These are phyloP conservation scores for Nothoprocta perdicaria DNA, from an alignment of 2,113 vertebrate genomes.

Conservation along the genomic window DNA sequence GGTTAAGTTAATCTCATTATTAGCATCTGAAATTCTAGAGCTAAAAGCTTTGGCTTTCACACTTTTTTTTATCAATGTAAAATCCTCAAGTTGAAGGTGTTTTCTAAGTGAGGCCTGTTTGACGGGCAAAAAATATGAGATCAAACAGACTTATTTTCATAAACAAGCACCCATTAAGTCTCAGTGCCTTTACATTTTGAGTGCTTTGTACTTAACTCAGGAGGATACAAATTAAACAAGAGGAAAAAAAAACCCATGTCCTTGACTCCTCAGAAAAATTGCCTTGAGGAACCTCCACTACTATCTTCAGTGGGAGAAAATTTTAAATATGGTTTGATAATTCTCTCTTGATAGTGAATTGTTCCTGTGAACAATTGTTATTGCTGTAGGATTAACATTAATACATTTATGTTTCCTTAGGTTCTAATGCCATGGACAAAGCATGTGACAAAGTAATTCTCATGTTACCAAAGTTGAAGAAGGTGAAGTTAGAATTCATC, in stretches of 20 bases:
- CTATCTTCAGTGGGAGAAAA: background rate
- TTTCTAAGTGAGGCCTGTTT: background rate
- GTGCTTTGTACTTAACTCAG: background rate
- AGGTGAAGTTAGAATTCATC: background rate
- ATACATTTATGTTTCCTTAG: background rate
- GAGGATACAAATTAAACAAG: background rate
- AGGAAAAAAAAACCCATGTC: background rate
- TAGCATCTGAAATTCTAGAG: background rate
- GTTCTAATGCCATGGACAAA: background rate
- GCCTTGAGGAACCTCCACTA: background rate
- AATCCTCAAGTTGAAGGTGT: background rate
- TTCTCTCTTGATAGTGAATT: background rate
- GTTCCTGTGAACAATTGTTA: background rate
- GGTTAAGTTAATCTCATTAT: fast-evolving
- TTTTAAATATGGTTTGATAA: background rate
- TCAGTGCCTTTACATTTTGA: background rate
- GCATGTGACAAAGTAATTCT: background rate
- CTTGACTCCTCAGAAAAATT: background rate
- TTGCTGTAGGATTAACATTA: background rate
- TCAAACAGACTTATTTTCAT: background rate
- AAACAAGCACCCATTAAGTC: background rate
- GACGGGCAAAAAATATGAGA: background rate
- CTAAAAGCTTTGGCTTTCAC: background rate
- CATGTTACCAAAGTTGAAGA: background rate
- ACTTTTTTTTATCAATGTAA: background rate